phyloP scores from a whole-genome alignment of 2,888 invertebrate species.

The Diabrotica balteata region DNA sequence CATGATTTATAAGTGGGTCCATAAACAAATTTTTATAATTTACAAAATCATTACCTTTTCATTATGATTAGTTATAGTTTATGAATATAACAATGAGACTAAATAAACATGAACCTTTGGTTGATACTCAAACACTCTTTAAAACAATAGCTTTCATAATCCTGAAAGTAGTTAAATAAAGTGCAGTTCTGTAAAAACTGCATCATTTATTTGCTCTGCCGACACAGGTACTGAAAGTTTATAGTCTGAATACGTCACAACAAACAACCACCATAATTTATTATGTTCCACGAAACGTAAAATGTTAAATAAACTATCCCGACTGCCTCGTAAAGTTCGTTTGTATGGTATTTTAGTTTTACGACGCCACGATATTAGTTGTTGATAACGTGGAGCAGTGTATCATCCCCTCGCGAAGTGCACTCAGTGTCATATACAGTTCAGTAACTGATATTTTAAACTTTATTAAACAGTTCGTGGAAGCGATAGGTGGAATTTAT shows the following conservation, averaged over 20 bases:
- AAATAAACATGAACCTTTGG: too few species aligned
- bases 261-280: slow-evolving; percentile 19
- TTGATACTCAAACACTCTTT: too few species aligned
- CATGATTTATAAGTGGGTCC: too few species aligned
- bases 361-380: slow-evolving; percentile 9
- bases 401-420: neutral
- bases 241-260: too few species aligned
- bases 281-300: slow-evolving; percentile 13
- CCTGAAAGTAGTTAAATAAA: too few species aligned
- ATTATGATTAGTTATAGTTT: too few species aligned
- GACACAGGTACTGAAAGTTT: neutral
- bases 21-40: too few species aligned
- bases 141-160: too few species aligned
- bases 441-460: neutral
- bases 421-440: neutral
- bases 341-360: slow-evolving; percentile 15
- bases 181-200: neutral
- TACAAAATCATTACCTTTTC: too few species aligned
- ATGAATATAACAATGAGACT: too few species aligned
- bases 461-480: neutral
- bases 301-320: slow-evolving; percentile 27
- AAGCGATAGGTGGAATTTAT: too few species aligned
- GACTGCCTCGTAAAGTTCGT: slow-evolving; percentile 28
- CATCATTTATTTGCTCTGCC: neutral
- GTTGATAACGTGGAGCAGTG: slow-evolving; percentile 10